Base-by-base conservation (phyloP, 2,113 vertebrate genomes). In the Cygnus atratus region DNA sequence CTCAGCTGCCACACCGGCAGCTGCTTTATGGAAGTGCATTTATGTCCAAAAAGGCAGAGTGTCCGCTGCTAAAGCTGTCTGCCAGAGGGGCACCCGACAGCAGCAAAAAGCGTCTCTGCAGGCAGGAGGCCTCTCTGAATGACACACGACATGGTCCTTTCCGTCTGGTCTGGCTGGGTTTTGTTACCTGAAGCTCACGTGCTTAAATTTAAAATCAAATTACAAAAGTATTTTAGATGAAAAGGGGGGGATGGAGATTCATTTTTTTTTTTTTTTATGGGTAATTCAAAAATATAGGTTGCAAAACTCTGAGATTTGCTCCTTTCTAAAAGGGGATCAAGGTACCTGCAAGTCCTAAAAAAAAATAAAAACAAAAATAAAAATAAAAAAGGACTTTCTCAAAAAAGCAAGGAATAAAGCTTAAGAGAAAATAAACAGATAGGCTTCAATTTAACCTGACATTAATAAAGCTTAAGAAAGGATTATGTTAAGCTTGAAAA, bases 401-500 rank as follows among this genome's bases (percentile, higher is more conserved):
- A 44, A 79, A 59, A 8, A n/a, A 58, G 26, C 7, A 9, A 78
- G 33, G 46, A 88, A 67, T 58, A 67, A 85, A 74, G 58, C 57
- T 55, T 31, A 63, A 68, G 66, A 81, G 35, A 35, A 66, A 76
- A 78, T 29, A 16, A 81, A 43, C 22, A 52, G 28, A n/a, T 13
- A 71, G 44, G 54, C 24, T 68, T 55, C 13, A 79, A 37, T 59
- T 80, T 72, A 80, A 81, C 20, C 57, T 14, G 4, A 33, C 22
- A 2, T 77, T 84, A 57, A 84, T 59, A 73, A 58, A 76, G 80
- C 80, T 91, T 88, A 80, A 41, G 35, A 59, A 76, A 76, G 72
- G 63, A 91, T 94, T 91, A 80, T 25, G 16, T 59, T 80, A 70
- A 76, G 68, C 66, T 88, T 73, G 58, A n/a, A 88, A 82, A 92